Conservation (phyloP, 2,797 vertebrate species). For the Eulemur coronatus region DNA sequence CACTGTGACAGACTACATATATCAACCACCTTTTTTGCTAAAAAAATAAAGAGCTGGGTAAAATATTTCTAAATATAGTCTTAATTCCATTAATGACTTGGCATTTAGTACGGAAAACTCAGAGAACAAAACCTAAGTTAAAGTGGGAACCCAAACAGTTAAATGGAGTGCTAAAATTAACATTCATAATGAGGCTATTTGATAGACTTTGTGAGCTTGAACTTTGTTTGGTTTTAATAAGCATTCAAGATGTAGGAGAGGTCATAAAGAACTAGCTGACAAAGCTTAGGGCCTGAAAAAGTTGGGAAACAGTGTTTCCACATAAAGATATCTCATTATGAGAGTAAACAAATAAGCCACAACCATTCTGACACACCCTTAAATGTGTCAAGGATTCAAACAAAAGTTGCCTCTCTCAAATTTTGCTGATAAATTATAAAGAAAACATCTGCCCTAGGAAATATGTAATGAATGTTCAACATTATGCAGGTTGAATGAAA, state of each 20-base stretch:
- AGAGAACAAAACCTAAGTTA: neutral
- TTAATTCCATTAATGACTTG: neutral
- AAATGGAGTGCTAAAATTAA: neutral
- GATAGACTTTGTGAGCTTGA: neutral
- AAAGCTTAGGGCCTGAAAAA: neutral
- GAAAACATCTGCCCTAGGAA: neutral
- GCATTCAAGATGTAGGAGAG: neutral
- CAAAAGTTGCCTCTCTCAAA: neutral
- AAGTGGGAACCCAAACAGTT: neutral
- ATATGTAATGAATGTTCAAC: neutral
- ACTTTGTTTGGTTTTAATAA: neutral
- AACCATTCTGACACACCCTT: neutral
- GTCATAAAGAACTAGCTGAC: neutral
- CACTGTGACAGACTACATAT: neutral
- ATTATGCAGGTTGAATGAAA: neutral
- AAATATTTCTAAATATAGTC: neutral
- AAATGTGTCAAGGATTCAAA: neutral
- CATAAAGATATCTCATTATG: neutral
- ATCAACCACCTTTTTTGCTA: neutral
- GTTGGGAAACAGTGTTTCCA: neutral
- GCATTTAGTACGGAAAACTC: neutral
- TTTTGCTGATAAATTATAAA: neutral
- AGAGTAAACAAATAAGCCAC: neutral
- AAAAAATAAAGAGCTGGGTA: neutral
- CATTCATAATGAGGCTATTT: neutral